Evolutionary conservation across 2,113 vertebrate species (phyloP).

Genomic region (Osmerus eperlanus): DNA sequence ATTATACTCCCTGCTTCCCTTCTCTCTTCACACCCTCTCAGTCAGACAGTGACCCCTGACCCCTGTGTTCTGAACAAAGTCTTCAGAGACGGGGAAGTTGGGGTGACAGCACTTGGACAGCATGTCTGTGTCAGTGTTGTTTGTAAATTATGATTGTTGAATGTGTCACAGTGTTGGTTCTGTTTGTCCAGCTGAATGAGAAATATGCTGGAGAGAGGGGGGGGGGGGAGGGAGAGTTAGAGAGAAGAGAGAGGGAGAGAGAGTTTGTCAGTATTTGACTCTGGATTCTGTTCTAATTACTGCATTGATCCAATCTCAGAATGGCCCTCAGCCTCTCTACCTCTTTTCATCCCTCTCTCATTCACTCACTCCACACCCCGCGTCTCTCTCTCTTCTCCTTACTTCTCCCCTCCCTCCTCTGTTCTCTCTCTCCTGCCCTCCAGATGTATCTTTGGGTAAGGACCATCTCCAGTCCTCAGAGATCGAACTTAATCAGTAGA

Average conservation of each 20-base stretch:
- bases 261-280: neutral
- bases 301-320: constrained; percentile 31
- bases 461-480: neutral
- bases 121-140: neutral
- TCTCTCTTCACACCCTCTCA: constrained; percentile 7
- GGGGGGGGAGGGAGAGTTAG: neutral
- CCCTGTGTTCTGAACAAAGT: constrained; percentile 36
- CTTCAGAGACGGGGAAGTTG: constrained; percentile 25
- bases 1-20: neutral
- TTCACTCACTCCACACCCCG: neutral
- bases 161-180: neutral
- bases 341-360: neutral
- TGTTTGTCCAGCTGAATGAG: constrained; percentile 1
- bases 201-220: neutral
- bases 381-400: neutral
- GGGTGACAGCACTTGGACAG: constrained; percentile 5
- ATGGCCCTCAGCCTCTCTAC: neutral
- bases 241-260: neutral
- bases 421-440: neutral
- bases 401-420: neutral
- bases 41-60: constrained; percentile 36
- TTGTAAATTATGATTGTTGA: constrained; percentile 20
- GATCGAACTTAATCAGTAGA: neutral
- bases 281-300: constrained; percentile 25
- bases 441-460: neutral